Evolutionary conservation across 2,888 invertebrate species (phyloP), one percentile per base, ranked within the genome.

Genomic region (Ophraella communa): DNA sequence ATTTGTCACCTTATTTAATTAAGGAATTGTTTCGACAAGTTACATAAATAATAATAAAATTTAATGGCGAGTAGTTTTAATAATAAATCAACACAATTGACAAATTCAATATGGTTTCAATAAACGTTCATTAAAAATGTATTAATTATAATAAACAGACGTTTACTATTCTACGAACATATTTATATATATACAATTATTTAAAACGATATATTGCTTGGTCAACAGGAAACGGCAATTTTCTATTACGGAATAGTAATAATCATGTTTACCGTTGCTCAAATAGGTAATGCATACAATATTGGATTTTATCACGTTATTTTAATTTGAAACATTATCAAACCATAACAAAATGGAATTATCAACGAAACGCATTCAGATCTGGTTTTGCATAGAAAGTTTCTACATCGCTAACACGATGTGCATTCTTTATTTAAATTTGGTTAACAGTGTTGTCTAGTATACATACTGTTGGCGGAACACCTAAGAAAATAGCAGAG

Each of bases 71-170:
- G 27, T 27, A 27, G 10, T 10, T 27, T 0, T 10, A 27, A 27
- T 10, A 27, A 27, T 27, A 7, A 10, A 10, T 27, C 10, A 8
- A 27, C 10, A 8, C 1, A 10, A 27, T 10, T 2, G 27, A 27
- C 27, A 27, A 27, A 27, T 27, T 27, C n/a, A 27, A 10, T 10
- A 27, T 27, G 8, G 3, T 1, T 7, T 8, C 27, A 27, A 27
- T 8, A 10, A 78, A 81, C 57, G 80, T 77, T 74, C 30, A 17
- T n/a, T 27, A 53, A 30, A 33, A 18, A 52, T 20, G 4, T 52
- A 24, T 27, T 17, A 24, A 27, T 52, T 23, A 21, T 14, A 30
- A 52, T 18, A 21, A 21, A 49, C 49, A 4, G 42, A 8, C 44
- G 44, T 44, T 44, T 17, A 10, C 8, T 14, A 14, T 44, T 44